Conservation (phyloP, 2,797 vertebrate species). For the Myotis pilosus region DNA sequence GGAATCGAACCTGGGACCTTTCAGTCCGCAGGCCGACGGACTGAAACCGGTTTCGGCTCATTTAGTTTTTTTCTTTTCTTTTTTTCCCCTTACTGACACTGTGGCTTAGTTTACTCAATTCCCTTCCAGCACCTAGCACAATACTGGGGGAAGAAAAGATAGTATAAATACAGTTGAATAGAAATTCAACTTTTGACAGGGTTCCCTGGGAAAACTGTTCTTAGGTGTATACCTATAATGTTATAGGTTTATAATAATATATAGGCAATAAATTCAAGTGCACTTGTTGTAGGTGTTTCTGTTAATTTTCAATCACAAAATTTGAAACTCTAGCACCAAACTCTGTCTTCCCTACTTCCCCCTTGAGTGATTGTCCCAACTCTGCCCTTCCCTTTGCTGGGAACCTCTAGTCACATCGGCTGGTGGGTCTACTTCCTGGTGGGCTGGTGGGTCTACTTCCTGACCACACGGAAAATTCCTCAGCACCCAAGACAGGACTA, state of each 20-base stretch:
- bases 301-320: background rate
- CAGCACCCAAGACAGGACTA: background rate
- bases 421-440: background rate
- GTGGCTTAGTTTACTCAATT: background rate
- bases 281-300: background rate
- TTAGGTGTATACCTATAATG: background rate
- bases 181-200: background rate
- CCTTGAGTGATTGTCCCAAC: background rate
- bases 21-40: too few relatives aligned
- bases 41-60: too few relatives aligned
- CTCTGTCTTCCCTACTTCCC: background rate
- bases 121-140: background rate
- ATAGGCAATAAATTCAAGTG: background rate
- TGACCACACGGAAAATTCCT: background rate
- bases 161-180: background rate
- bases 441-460: background rate
- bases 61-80: background rate
- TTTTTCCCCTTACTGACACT: background rate
- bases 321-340: background rate
- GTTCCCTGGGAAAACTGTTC: background rate
- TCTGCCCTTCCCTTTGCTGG: background rate
- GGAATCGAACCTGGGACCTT: too few relatives aligned
- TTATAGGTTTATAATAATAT: background rate
- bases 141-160: background rate
- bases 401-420: background rate